These are phyloP conservation scores for Thomomys bottae DNA, from an alignment of 2,113 vertebrate species.

Conservation along the genomic window DNA sequence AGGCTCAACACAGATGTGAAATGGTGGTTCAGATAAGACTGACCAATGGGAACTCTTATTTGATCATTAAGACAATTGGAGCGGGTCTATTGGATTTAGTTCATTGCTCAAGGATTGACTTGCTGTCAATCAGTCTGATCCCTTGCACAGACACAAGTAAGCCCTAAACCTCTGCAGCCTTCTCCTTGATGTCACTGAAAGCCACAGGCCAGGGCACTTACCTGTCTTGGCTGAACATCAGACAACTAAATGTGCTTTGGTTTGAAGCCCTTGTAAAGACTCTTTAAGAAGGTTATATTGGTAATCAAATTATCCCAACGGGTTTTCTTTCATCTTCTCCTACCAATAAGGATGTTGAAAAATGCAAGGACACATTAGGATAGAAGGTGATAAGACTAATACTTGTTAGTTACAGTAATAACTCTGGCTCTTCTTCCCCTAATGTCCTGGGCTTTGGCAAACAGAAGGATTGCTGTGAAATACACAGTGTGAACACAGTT, in stretches of 20 bases:
- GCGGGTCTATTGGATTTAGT: slow-evolving; percentile 39
- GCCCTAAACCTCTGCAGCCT: neutral
- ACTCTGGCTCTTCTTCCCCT: neutral
- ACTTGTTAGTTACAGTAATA: slow-evolving; percentile 33
- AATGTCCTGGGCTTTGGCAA: slow-evolving; percentile 31
- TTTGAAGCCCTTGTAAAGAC: slow-evolving; percentile 24
- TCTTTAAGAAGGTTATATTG: slow-evolving; percentile 24
- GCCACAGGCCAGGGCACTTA: slow-evolving; percentile 1
- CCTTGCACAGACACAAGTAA: neutral
- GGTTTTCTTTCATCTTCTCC: slow-evolving; percentile 62
- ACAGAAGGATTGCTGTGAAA: neutral
- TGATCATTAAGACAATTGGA: slow-evolving; percentile 24
- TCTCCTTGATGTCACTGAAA: slow-evolving; percentile 7
- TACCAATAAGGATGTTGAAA: slow-evolving; percentile 62
- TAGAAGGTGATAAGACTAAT: slow-evolving; percentile 49
- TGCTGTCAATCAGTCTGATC: neutral
- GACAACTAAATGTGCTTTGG: slow-evolving; percentile 31
- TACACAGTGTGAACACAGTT: neutral
- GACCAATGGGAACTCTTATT: slow-evolving; percentile 6
- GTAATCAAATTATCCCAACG: slow-evolving; percentile 37
- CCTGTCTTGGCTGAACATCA: neutral
- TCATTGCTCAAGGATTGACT: slow-evolving; percentile 56
- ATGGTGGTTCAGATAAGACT: slow-evolving; percentile 34
- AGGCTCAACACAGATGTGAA: neutral
- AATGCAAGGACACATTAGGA: slow-evolving; percentile 30